Percentiles rank a stretch among this genome's conserved stretches.
These are phyloP conservation scores for Sterna hirundo DNA, from an alignment of 2,113 vertebrate genomes.

Conservation along the genomic window DNA sequence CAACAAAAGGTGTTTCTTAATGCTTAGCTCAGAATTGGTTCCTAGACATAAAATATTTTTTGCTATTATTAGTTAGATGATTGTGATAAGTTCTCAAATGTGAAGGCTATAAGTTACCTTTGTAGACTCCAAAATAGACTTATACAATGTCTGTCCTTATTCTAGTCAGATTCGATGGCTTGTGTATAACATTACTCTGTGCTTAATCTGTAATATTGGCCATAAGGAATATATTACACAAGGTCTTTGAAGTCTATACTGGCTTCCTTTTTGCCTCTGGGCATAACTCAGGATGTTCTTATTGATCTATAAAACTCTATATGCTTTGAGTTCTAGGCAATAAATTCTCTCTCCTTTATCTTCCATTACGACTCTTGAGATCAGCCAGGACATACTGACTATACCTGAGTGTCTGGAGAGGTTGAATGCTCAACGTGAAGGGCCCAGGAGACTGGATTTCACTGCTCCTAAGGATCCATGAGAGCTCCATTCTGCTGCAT, in stretches of 20 bases:
- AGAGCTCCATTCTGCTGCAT: neutral
- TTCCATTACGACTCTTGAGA: conserved; percentile 34
- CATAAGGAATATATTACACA: conserved; percentile 62
- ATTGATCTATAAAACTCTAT: conserved; percentile 67
- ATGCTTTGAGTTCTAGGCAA: conserved; percentile 51
- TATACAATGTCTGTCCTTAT: neutral
- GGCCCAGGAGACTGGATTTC: neutral
- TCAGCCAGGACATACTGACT: neutral
- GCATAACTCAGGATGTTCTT: conserved; percentile 59
- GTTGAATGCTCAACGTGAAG: neutral
- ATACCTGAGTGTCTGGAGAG: neutral
- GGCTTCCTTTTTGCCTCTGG: conserved; percentile 62
- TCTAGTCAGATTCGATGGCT: neutral
- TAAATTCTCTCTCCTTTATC: conserved; percentile 64
- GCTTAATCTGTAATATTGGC: conserved; percentile 54
- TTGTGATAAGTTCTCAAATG: neutral
- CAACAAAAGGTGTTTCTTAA: neutral
- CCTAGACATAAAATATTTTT: neutral
- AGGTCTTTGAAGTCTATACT: conserved; percentile 62
- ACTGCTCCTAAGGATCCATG: neutral
- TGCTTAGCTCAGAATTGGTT: neutral
- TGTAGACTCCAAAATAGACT: neutral
- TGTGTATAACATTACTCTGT: conserved; percentile 22
- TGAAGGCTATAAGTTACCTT: neutral
- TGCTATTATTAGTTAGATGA: neutral